These are phyloP conservation scores for Tokudaia muenninki DNA, from an alignment of 2,797 vertebrate genomes.

Conservation along the genomic window DNA sequence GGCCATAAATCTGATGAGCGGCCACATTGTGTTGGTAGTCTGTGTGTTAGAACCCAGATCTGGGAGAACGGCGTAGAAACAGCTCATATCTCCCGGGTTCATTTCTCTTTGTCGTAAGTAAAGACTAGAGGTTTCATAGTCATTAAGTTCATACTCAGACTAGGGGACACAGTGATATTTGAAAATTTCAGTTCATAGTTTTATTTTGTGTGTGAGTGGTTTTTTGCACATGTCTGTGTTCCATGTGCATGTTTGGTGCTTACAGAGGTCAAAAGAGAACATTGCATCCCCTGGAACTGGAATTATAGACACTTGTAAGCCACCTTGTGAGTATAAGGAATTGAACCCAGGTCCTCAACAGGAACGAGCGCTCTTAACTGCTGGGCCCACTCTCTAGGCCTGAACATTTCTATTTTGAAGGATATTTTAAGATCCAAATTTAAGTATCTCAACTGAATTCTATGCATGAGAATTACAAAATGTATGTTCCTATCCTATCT, in stretches of 20 bases:
- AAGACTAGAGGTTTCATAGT: not conserved
- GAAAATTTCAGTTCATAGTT: not conserved
- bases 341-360: not conserved
- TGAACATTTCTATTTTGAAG: not conserved
- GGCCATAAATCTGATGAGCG: not conserved
- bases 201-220: not conserved
- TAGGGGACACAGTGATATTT: not conserved
- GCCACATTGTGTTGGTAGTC: not conserved
- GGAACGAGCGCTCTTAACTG: not conserved
- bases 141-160: not conserved
- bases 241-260: not conserved
- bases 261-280: not conserved
- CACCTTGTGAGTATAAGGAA: not conserved
- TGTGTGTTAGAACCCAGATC: conserved; percentile 7
- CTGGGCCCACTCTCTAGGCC: not conserved
- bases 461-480: conserved; percentile 19
- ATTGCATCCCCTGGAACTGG: not conserved
- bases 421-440: conserved; percentile 19
- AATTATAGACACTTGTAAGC: not conserved
- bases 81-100: not conserved
- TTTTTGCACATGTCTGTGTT: not conserved
- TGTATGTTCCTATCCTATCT: not conserved
- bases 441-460: not conserved
- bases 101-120: not conserved
- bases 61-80: not conserved